Evolutionary conservation across 2,113 vertebrate genomes (phyloP), one percentile per base, ranked within the genome.

Genomic region (Hydropotes inermis): DNA sequence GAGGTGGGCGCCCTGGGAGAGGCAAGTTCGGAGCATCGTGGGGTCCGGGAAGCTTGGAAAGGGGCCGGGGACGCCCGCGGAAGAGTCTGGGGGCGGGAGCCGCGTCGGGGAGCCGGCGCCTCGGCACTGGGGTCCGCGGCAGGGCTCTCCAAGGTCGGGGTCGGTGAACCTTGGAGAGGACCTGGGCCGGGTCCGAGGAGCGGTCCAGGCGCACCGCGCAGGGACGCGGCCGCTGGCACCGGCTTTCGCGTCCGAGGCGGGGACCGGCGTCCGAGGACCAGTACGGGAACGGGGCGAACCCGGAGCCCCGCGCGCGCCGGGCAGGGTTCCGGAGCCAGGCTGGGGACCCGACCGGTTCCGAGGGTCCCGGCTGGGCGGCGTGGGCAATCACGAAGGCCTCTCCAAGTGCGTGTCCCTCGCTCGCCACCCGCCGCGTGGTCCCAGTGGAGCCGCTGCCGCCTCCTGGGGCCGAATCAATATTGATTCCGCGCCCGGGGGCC

Each of bases 1-100:
- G 98, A 99, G 99, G 98, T 99, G 95, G 98, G 98, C 89, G 96
- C 95, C 84, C 93, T 14, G 88, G 87, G 79, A 58, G 95, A 74
- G 60, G 92, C 52, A 47, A n/a, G 52, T 30, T 81, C 23, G 92
- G 94, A 50, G 92, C 54, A 7, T 7, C 7, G 14, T 58, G n/a
- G n/a, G 82, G 13, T 39, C 84, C 28, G 4, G 43, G 55, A 82
- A 28, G 67, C 79, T 58, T 17, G 36, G 36, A 54, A 58, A 55
- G 64, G 82, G 87, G 45, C n/a, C 23, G 7, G 86, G 74, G 57
- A 23, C 92, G 43, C 55, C 30, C 25, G 0, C 39, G 64, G 15
- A n/a, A 52, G 83, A 36, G 23, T 19, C 52, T 33, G 39, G 86
- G 81, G 36, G 8, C 74, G 4, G 57, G 74, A 55, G 82, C 61